These are phyloP conservation scores for Phataginus tetradactyla DNA, from an alignment of 2,797 vertebrate species.

Conservation along the genomic window DNA sequence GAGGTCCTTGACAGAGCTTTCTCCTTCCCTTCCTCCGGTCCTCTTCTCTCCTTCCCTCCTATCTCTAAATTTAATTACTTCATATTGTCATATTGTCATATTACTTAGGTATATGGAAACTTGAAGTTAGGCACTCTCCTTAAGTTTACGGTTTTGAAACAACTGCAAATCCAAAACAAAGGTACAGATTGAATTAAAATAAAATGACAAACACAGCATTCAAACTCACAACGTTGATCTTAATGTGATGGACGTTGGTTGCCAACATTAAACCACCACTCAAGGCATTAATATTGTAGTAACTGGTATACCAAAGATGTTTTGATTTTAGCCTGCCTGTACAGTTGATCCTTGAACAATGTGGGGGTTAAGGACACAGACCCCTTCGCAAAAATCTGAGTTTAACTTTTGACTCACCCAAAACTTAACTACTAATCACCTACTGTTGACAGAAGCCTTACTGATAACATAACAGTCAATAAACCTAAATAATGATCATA, in stretches of 20 bases:
- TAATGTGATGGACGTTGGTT: accelerated
- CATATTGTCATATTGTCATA: not conserved
- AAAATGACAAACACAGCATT: not conserved
- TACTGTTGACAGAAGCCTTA: too few species aligned
- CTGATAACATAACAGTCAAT: too few species aligned
- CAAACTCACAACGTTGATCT: not conserved
- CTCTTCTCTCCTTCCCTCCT: not conserved
- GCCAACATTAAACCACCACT: not conserved
- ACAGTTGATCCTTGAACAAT: too few species aligned
- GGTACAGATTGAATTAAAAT: not conserved
- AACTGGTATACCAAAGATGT: not conserved
- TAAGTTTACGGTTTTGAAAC: not conserved
- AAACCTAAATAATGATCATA: too few species aligned
- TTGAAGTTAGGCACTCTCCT: not conserved
- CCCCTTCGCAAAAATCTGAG: too few species aligned
- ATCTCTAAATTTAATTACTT: not conserved
- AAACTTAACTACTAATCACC: too few species aligned
- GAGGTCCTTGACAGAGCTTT: accelerated
- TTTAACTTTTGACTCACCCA: too few species aligned
- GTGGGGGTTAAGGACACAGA: too few species aligned
- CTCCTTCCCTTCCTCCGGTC: not conserved
- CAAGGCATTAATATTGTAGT: too few species aligned
- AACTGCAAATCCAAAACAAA: not conserved
- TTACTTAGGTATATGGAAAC: not conserved
- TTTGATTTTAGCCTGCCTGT: not conserved